Percentiles rank a stretch among this genome's conserved stretches.
Conservation (phyloP, 2,888 invertebrate genomes). For the Ecliptopera silaceata region DNA sequence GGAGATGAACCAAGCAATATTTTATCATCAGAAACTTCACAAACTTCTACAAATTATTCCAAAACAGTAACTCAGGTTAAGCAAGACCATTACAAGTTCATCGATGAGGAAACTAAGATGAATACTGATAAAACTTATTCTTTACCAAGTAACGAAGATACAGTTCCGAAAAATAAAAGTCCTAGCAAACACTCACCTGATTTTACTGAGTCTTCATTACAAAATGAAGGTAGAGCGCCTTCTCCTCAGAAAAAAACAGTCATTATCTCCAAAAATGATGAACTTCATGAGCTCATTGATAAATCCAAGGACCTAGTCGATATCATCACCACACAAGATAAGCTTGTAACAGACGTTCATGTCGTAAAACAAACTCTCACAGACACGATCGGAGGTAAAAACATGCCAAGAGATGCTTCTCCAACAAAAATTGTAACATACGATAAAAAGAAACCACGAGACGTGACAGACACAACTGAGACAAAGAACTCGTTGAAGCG, state of each 20-base stretch:
- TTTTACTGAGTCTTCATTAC: slow-evolving; percentile 25
- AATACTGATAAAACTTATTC: slow-evolving; percentile 47
- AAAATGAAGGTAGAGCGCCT: slow-evolving; percentile 48
- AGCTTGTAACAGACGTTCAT: slow-evolving; percentile 31
- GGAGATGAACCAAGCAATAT: slow-evolving; percentile 46
- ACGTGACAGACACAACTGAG: slow-evolving; percentile 16
- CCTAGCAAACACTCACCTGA: slow-evolving; percentile 44
- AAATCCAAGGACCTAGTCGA: slow-evolving; percentile 35
- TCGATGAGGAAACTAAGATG: slow-evolving; percentile 73
- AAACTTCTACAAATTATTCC: slow-evolving; percentile 44
- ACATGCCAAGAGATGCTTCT: slow-evolving; percentile 29
- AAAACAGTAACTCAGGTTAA: slow-evolving; percentile 45
- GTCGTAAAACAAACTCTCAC: slow-evolving; percentile 11
- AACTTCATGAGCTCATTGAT: slow-evolving; percentile 29
- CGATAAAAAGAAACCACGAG: slow-evolving; percentile 43
- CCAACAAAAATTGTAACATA: slow-evolving; percentile 46
- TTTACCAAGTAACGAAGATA: slow-evolving; percentile 34
- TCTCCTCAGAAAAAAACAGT: slow-evolving; percentile 52
- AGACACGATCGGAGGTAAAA: slow-evolving; percentile 23
- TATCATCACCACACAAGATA: slow-evolving; percentile 15
- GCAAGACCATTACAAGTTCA: slow-evolving; percentile 66
- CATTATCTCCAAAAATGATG: slow-evolving; percentile 44
- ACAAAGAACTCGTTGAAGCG: slow-evolving; percentile 42
- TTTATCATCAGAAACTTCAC: slow-evolving; percentile 39
- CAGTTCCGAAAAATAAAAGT: slow-evolving; percentile 43